Base-by-base conservation (phyloP, 2,113 vertebrate genomes). In the Python bivittatus region DNA sequence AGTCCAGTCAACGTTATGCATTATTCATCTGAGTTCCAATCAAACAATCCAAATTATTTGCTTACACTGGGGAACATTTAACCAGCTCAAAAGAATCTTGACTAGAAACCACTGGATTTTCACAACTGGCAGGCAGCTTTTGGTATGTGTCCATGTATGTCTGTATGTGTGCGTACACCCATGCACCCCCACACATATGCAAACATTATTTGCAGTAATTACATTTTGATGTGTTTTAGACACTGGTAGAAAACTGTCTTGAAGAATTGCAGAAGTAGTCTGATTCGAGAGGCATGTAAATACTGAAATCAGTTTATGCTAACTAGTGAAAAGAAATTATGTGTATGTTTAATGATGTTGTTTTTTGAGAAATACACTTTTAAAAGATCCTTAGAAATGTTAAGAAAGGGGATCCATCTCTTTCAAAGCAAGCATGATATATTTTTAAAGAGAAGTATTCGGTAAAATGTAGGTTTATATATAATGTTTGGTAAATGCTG, bases 41-140 rank as follows among this genome's bases (percentile, higher is more conserved):
- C 97, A 97, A 97, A 98, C 95, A 97, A 97, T 97, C 97, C 96
- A 97, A 98, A 98, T 95, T 97, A 96, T 98, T 98, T 97, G 96
- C 96, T 97, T 98, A 97, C 91, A 93, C 96, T 68, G 93, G 95
- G 61, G 94, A 94, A 97, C 96, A 96, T 97, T 96, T 97, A 97
- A 94, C 95, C 94, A 96, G 95, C 97, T 97, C 95, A 97, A 97
- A 97, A 97, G 94, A 95, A 93, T 90, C 94, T 89, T 95, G 93
- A 38, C 88, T 92, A 96, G 95, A 95, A 97, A 97, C 95, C 94
- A 72, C 96, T 95, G 94, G 96, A 96, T 94, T 95, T 95, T 95
- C 92, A 88, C 86, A 90, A 87, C 88, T 9, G 29, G 88, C 91
- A 88, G 88, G 88, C 93, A 93, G 58, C 92, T 92, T 93, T 94